Conservation (phyloP, 1,140 invertebrate genomes). For the Megalopta genalis region DNA sequence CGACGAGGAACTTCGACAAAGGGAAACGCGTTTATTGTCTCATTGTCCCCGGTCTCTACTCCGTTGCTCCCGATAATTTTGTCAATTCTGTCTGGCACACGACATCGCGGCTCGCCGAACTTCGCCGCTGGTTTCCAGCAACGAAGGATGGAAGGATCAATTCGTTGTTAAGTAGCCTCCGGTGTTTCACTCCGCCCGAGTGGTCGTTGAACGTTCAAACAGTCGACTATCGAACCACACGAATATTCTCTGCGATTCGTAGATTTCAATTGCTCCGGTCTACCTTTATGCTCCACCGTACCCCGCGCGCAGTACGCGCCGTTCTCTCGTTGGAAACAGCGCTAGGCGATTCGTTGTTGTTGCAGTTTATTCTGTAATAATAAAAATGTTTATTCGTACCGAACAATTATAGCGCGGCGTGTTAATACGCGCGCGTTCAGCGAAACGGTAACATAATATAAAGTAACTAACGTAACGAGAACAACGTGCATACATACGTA, state of each 20-base stretch:
- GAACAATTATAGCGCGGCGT: no score
- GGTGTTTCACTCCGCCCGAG: background rate
- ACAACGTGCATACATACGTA: no score
- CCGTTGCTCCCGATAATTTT: conserved; percentile 54
- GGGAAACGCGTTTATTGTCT: conserved; percentile 52
- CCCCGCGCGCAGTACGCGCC: no score
- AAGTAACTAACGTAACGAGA: no score
- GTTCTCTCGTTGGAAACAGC: no score
- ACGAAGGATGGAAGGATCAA: conserved; percentile 11
- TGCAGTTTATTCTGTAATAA: no score
- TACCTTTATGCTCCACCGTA: no score
- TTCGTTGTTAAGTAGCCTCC: background rate
- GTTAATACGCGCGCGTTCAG: no score
- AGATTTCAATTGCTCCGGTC: no score
- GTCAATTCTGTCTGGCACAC: conserved; percentile 49
- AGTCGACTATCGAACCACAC: background rate
- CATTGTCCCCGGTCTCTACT: conserved; percentile 41
- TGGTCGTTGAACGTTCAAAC: background rate
- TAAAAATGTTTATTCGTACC: no score
- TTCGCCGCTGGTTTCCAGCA: background rate
- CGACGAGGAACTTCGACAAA: conserved; percentile 56
- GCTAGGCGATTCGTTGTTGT: no score
- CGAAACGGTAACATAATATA: no score
- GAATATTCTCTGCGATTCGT: background rate
- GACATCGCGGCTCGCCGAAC: conserved; percentile 13